A percentile compares a stretch with the other conserved stretches of the same genome.
These are phyloP conservation scores for Aegithalos caudatus DNA, from an alignment of 2,113 vertebrate genomes.

Conservation along the genomic window DNA sequence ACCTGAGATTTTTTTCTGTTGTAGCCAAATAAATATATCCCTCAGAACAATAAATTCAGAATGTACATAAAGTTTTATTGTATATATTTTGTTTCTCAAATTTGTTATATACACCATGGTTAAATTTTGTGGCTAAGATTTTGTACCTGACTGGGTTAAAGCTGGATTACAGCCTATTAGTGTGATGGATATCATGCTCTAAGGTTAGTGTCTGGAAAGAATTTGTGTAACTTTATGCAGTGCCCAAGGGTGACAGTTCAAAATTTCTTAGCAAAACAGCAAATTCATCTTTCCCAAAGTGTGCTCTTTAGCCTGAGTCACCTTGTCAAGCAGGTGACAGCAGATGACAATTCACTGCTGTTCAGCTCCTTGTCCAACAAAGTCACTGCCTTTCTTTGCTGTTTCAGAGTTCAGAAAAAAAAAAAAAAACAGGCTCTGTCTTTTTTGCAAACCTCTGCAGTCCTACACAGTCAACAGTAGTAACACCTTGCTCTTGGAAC, in stretches of 20 bases:
- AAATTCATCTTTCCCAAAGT: slow-evolving; percentile 47
- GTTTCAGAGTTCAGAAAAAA: background rate
- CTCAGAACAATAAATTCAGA: background rate
- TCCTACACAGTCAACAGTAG: background rate
- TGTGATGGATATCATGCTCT: slow-evolving; percentile 33
- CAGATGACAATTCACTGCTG: background rate
- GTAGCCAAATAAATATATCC: background rate
- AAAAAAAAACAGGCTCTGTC: background rate
- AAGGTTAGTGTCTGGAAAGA: slow-evolving; percentile 1
- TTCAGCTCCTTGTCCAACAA: background rate
- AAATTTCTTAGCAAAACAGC: slow-evolving; percentile 44
- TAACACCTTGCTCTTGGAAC: background rate
- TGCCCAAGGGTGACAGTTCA: slow-evolving; percentile 15
- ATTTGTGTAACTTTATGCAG: slow-evolving; percentile 19
- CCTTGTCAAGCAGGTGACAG: slow-evolving; percentile 36
- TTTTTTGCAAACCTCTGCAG: background rate
- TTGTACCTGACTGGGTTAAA: background rate
- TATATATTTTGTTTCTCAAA: background rate
- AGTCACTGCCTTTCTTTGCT: background rate
- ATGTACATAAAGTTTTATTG: background rate
- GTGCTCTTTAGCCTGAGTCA: background rate
- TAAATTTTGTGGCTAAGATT: background rate
- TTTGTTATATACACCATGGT: background rate
- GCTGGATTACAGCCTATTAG: background rate
- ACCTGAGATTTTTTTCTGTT: background rate